These are phyloP conservation scores for Rhincodon typus DNA, from an alignment of 2,797 vertebrate species.

Conservation along the genomic window DNA sequence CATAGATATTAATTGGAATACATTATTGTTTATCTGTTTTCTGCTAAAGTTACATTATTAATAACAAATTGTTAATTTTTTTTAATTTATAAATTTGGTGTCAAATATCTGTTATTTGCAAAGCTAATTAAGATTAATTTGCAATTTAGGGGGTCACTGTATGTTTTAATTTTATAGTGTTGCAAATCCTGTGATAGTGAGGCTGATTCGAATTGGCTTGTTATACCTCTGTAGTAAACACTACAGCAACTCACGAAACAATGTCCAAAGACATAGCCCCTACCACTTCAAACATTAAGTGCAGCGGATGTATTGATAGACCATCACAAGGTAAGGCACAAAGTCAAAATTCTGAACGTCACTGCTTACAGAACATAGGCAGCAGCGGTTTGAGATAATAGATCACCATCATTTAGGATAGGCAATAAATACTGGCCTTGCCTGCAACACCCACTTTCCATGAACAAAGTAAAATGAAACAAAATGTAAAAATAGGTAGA, in stretches of 20 bases:
- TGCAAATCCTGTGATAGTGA: too few relatives aligned
- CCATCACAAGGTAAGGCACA: background rate
- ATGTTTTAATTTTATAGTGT: too few relatives aligned
- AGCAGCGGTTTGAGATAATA: background rate
- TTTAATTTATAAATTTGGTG: too few relatives aligned
- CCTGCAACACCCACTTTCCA: background rate
- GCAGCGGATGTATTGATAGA: background rate
- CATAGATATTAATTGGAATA: too few relatives aligned
- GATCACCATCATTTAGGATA: background rate
- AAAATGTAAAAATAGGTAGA: background rate
- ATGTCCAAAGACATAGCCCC: background rate
- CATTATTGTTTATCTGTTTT: too few relatives aligned
- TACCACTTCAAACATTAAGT: background rate
- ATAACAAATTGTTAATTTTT: too few relatives aligned
- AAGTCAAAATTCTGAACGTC: background rate
- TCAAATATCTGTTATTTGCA: too few relatives aligned
- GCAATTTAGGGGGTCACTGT: too few relatives aligned
- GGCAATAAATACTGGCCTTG: background rate
- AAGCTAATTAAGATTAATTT: too few relatives aligned
- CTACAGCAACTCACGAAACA: background rate
- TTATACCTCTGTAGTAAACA: background rate
- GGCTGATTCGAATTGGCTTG: too few relatives aligned
- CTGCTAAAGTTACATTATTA: too few relatives aligned
- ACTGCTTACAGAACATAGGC: background rate
- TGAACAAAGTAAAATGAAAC: background rate